These are phyloP conservation scores for Ferrisia virgata DNA, from an alignment of 2,888 invertebrate genomes.

Conservation along the genomic window DNA sequence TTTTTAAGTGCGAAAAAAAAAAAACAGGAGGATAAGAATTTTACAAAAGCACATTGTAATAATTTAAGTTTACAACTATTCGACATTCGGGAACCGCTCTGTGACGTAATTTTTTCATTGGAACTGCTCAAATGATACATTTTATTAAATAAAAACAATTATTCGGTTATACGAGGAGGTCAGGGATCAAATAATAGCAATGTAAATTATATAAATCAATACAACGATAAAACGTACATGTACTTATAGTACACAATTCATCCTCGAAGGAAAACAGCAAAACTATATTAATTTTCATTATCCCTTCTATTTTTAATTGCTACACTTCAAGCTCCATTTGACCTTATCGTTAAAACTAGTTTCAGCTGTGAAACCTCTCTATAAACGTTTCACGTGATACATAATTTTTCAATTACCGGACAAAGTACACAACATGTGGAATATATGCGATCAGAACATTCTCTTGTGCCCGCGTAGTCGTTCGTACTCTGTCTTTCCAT, in stretches of 20 bases:
- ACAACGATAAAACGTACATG: not conserved
- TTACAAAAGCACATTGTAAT: too few relatives aligned
- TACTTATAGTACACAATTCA: too few relatives aligned
- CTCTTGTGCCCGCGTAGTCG: not conserved
- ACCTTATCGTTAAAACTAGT: not conserved
- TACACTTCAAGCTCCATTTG: not conserved
- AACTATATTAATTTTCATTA: constrained; percentile 2
- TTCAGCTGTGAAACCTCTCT: not conserved
- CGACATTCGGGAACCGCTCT: not conserved
- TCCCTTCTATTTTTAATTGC: not conserved
- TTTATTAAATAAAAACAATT: not conserved
- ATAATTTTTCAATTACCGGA: not conserved
- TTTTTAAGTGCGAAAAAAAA: not conserved
- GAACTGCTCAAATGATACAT: not conserved
- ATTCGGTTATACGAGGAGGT: not conserved
- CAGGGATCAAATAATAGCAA: not conserved
- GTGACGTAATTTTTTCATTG: not conserved
- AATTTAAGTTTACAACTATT: not conserved
- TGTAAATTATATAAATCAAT: not conserved
- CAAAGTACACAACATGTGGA: not conserved
- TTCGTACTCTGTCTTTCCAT: not conserved
- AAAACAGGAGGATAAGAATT: not conserved
- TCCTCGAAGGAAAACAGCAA: not conserved
- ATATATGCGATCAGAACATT: not conserved
- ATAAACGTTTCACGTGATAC: not conserved